A percentile compares a stretch with the other conserved stretches of the same genome.
These are phyloP conservation scores for Papilio glaucus DNA, from an alignment of 1,140 invertebrate genomes.

Conservation along the genomic window DNA sequence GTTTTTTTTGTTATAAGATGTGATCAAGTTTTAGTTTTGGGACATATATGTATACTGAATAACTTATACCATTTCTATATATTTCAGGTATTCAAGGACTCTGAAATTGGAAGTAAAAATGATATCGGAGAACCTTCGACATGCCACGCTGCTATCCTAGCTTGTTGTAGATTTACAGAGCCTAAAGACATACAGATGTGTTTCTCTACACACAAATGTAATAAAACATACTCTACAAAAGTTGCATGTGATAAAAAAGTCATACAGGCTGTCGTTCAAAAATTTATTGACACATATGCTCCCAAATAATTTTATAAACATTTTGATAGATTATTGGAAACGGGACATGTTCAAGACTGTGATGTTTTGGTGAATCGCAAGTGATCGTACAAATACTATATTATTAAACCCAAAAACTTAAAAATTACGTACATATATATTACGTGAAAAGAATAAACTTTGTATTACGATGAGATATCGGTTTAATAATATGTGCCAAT, in stretches of 20 bases:
- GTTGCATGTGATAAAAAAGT: conserved; percentile 35
- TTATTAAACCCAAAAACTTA: too few relatives aligned
- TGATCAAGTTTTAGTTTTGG: neutral
- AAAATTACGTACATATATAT: too few relatives aligned
- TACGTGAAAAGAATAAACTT: too few relatives aligned
- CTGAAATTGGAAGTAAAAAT: conserved; percentile 25
- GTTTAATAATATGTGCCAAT: too few relatives aligned
- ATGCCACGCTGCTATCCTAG: conserved; percentile 49
- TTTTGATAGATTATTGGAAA: neutral
- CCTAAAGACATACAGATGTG: conserved; percentile 35
- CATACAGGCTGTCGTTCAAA: conserved; percentile 18
- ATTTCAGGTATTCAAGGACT: conserved; percentile 38
- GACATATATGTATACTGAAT: neutral
- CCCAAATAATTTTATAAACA: neutral
- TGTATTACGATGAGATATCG: too few relatives aligned
- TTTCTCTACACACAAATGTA: conserved; percentile 44
- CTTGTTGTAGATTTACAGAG: conserved; percentile 41
- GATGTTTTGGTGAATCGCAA: too few relatives aligned
- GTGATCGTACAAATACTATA: too few relatives aligned
- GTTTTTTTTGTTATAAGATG: neutral
- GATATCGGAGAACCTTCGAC: conserved; percentile 22
- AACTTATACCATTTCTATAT: neutral
- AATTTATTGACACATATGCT: neutral
- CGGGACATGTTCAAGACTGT: neutral
- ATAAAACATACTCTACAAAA: conserved; percentile 41